phyloP scores from a whole-genome alignment of 2,113 vertebrate genomes.

The Melanerpes aurifrons region DNA sequence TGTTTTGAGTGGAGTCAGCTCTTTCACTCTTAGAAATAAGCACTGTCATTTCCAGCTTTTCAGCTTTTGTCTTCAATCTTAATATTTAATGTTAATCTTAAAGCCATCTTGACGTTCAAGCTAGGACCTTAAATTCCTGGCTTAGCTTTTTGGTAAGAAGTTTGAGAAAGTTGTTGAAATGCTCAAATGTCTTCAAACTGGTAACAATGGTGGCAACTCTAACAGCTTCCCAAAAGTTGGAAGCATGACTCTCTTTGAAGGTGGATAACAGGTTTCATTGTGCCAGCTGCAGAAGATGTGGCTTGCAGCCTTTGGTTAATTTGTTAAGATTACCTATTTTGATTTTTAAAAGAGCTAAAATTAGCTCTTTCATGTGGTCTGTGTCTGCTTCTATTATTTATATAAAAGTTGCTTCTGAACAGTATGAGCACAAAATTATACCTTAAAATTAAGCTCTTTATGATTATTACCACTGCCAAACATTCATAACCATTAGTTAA shows the following conservation, averaged over 20 bases:
- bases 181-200: background rate
- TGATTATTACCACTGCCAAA: background rate
- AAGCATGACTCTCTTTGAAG: background rate
- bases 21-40: background rate
- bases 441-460: background rate
- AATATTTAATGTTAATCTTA: background rate
- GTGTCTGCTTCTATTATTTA: background rate
- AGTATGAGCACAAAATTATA: background rate
- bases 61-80: background rate
- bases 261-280: background rate
- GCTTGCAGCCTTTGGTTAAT: background rate
- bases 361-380: background rate
- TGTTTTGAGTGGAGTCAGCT: background rate
- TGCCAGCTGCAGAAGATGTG: background rate
- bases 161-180: background rate
- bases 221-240: background rate
- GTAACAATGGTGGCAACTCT: background rate
- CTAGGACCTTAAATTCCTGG: background rate
- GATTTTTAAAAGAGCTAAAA: background rate
- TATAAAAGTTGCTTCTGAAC: background rate
- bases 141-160: background rate
- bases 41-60: background rate
- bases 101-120: background rate
- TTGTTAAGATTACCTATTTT: background rate
- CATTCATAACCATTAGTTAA: background rate